A percentile compares a stretch with the other conserved stretches of the same genome.
phyloP scores from a whole-genome alignment of 1,140 invertebrate species.

The Phthorimaea operculella region DNA sequence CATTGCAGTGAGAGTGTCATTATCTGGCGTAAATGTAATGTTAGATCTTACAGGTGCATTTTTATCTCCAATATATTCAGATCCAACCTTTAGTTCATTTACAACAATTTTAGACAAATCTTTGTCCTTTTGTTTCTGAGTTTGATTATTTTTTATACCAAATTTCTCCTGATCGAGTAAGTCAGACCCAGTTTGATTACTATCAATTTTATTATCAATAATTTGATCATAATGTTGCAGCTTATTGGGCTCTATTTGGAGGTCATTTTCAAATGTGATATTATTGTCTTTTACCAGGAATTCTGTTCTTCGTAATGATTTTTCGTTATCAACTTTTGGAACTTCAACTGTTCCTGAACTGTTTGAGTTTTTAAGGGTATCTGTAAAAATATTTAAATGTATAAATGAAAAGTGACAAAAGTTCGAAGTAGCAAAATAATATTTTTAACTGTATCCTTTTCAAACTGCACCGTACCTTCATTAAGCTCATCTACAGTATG shows the following conservation, averaged over 20 bases:
- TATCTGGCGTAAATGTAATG: slow-evolving; percentile 57
- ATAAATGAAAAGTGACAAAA: no score
- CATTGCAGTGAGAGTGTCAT: slow-evolving; percentile 55
- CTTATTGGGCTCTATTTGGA: slow-evolving; percentile 43
- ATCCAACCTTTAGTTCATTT: slow-evolving; percentile 44
- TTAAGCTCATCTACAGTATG: slow-evolving; percentile 46
- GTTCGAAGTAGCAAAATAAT: no score
- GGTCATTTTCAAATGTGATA: slow-evolving; percentile 23
- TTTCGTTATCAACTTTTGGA: slow-evolving; percentile 16
- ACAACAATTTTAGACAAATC: slow-evolving; percentile 49
- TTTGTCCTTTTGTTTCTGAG: slow-evolving; percentile 39
- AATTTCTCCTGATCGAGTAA: slow-evolving; percentile 23
- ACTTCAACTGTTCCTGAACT: slow-evolving; percentile 37
- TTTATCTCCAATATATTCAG: slow-evolving; percentile 46
- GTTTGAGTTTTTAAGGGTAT: slow-evolving; percentile 41
- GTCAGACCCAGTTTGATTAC: slow-evolving; percentile 19
- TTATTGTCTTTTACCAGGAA: slow-evolving; percentile 14
- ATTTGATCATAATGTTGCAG: slow-evolving; percentile 38
- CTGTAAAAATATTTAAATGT: slow-evolving; percentile 24
- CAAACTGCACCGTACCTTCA: slow-evolving; percentile 34
- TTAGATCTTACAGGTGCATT: slow-evolving; percentile 41
- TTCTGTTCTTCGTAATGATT: slow-evolving; percentile 20
- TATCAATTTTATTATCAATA: slow-evolving; percentile 50
- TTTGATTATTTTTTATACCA: slow-evolving; percentile 35
- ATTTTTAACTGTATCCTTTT: no score